Evolutionary conservation across 2,113 vertebrate species (phyloP).

Genomic region (Ramphastos sulfuratus): DNA sequence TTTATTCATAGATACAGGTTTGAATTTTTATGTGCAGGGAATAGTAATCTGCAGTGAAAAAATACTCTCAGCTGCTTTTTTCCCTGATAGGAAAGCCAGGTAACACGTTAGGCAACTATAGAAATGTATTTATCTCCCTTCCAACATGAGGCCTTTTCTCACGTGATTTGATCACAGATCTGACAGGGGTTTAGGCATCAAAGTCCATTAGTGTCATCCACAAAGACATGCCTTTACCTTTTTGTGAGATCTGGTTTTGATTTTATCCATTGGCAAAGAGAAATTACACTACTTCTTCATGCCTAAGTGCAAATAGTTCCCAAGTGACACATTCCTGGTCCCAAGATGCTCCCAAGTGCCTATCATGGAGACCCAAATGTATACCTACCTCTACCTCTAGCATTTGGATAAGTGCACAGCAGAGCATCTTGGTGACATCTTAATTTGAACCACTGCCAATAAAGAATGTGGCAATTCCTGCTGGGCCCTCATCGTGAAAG

Average conservation of each 20-base stretch:
- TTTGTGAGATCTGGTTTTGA: background rate
- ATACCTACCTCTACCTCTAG: background rate
- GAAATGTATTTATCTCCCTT: background rate
- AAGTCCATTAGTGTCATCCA: background rate
- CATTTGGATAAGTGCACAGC: background rate
- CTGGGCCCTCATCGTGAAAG: background rate
- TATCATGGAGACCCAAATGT: background rate
- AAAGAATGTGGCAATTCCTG: background rate
- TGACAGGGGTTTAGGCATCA: background rate
- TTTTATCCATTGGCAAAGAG: background rate
- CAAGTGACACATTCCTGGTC: background rate
- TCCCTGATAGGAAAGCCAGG: background rate
- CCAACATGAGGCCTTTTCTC: background rate
- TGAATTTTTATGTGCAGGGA: background rate
- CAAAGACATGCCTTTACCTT: background rate
- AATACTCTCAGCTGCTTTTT: background rate
- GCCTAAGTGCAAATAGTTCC: background rate
- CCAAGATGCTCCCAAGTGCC: background rate
- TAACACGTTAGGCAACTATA: background rate
- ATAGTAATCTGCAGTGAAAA: background rate
- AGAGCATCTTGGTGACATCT: background rate
- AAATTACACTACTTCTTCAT: background rate
- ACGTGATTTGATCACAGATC: background rate
- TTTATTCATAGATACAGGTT: background rate
- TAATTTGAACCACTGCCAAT: background rate